These are phyloP conservation scores for Propsilocerus akamusi DNA, from an alignment of 1,140 invertebrate species.

Conservation along the genomic window DNA sequence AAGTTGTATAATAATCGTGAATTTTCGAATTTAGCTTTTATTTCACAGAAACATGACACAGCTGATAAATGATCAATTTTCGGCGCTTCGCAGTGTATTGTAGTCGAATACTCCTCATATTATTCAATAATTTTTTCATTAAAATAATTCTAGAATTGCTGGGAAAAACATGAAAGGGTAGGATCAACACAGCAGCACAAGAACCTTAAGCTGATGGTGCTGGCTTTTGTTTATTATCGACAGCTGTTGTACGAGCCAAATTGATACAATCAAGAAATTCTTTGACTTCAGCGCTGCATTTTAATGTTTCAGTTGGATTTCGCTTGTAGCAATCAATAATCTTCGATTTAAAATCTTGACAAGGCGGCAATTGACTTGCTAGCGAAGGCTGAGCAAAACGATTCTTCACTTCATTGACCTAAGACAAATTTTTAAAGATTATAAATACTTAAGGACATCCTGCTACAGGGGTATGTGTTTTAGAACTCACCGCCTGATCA, in stretches of 20 bases:
- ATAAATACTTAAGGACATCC: neutral
- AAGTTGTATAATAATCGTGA: neutral
- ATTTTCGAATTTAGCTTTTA: neutral
- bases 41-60: neutral
- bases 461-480: no score
- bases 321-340: slow-evolving; percentile 30
- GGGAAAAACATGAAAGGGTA: neutral
- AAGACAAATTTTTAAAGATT: neutral
- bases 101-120: neutral
- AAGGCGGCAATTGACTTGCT: slow-evolving; percentile 24
- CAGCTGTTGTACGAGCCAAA: slow-evolving; percentile 18
- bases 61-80: neutral
- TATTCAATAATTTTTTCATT: neutral
- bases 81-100: neutral
- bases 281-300: slow-evolving; percentile 28
- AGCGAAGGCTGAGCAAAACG: slow-evolving; percentile 19
- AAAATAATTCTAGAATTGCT: neutral
- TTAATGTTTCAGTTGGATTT: slow-evolving; percentile 28
- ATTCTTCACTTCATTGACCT: slow-evolving; percentile 17
- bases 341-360: slow-evolving; percentile 25
- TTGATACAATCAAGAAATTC: slow-evolving; percentile 31
- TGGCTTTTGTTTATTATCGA: slow-evolving; percentile 2
- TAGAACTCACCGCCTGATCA: slow-evolving; percentile 22
- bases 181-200: neutral
- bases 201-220: neutral